A percentile compares a stretch with the other conserved stretches of the same genome.
Conservation (phyloP, 2,888 invertebrate species). For the Polyommatus iphigenia region DNA sequence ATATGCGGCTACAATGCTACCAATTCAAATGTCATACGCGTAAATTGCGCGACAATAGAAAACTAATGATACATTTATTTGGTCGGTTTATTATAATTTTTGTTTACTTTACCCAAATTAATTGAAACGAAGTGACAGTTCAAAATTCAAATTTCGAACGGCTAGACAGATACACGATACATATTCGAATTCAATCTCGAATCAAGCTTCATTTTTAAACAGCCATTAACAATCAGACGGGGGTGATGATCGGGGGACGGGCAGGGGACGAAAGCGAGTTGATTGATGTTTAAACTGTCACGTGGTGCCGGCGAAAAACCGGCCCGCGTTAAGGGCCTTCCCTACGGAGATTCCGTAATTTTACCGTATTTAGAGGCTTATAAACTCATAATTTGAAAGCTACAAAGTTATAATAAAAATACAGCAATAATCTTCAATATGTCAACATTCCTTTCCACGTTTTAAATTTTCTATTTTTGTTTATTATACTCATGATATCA, state of each 20-base stretch:
- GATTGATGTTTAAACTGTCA: conserved; percentile 66
- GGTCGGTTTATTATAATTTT: no score
- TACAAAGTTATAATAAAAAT: no score
- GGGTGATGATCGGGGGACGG: neutral
- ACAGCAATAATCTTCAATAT: no score
- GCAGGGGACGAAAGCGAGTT: conserved; percentile 39
- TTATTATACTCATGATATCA: no score
- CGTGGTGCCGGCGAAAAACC: conserved; percentile 53
- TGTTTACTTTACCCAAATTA: neutral
- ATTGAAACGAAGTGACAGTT: neutral
- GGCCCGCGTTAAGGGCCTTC: conserved; percentile 53
- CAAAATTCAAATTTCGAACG: neutral
- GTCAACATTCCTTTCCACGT: no score
- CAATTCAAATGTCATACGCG: no score
- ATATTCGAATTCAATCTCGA: neutral
- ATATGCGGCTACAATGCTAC: neutral
- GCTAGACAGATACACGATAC: neutral
- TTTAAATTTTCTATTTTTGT: no score
- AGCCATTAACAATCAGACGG: conserved; percentile 20
- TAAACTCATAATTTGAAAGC: no score
- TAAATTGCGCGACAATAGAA: no score
- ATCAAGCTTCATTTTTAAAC: conserved; percentile 26
- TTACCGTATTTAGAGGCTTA: no score
- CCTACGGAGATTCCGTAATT: no score
- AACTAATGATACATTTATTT: no score